Evolutionary conservation across 1,140 invertebrate species (phyloP), one percentile per base, ranked within the genome.

Genomic region (Cecropterus lyciades): DNA sequence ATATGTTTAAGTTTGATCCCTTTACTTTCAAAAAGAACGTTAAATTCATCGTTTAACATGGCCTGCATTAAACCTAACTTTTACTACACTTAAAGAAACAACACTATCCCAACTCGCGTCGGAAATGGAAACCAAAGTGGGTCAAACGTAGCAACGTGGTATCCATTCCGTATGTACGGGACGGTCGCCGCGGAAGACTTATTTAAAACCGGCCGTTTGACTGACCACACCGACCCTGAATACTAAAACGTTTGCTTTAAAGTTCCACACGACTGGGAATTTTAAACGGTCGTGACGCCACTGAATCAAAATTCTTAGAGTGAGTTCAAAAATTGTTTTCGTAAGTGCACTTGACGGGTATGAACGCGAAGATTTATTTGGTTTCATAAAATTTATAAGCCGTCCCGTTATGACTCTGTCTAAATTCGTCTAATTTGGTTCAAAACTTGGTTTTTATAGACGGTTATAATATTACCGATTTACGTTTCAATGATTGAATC

Each of bases 151-250:
- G 51, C 33, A 55, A 11, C 30, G 51, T 40, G 13, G 27, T n/a
- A 13, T 1, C 27, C 15, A 55, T 33, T 55, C 30, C 33, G 51
- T 55, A 55, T 55, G 51, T 55, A 55, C 17, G 51, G 30, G 30
- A 40, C 30, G 51, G 20, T 30, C 30, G 51, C 6, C 51, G 51
- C 30, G 51, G 51, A 53, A 55, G 51, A 55, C 30, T 30, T 55
- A 55, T 55, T 55, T 55, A 55, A 55, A 55, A 55, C 51, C 30
- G 51, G 30, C 27, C 51, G 51, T 55, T 55, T 55, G 51, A 55
- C 51, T 55, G 51, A 55, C 51, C 51, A 15, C 51, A 55, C 51
- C 30, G 30, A 30, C 51, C 33, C 15, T 37, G 51, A 55, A 55
- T 55, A 55, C 51, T 55, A 55, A 55, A 55, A 55, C 30, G 30